Evolutionary conservation across 2,888 invertebrate species (phyloP).

Genomic region (Nephrotoma guestfalica): DNA sequence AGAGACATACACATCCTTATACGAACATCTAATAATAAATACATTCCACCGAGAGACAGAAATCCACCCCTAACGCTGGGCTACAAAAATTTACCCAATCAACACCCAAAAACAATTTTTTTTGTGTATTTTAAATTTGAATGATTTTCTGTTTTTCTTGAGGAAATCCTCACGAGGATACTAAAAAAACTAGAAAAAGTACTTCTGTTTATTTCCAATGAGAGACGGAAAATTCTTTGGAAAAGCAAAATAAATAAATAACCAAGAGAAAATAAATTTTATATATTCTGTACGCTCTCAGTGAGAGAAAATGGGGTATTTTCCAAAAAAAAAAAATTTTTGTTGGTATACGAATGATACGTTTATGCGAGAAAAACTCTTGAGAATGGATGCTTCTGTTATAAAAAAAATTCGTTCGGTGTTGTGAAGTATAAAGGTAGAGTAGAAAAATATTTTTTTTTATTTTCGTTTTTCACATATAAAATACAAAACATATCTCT

Average conservation of each 20-base stretch:
- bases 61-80: background rate
- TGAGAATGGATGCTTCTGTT: background rate
- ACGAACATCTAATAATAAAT: background rate
- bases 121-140: slow-evolving; percentile 1
- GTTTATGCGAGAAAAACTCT: background rate
- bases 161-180: background rate
- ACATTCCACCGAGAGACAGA: background rate
- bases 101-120: background rate
- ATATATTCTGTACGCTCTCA: background rate
- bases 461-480: background rate
- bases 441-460: background rate
- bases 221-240: background rate
- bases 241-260: background rate
- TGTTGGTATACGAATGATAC: background rate
- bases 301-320: background rate
- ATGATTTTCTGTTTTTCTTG: slow-evolving; percentile 1
- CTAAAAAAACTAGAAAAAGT: background rate
- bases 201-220: background rate
- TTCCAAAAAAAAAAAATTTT: background rate
- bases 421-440: background rate
- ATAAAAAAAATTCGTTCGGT: background rate
- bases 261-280: background rate
- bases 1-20: background rate
- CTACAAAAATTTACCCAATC: background rate
- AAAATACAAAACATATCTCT: background rate